Evolutionary conservation across 2,888 invertebrate genomes (phyloP).

Genomic region (Tridacna gigas): DNA sequence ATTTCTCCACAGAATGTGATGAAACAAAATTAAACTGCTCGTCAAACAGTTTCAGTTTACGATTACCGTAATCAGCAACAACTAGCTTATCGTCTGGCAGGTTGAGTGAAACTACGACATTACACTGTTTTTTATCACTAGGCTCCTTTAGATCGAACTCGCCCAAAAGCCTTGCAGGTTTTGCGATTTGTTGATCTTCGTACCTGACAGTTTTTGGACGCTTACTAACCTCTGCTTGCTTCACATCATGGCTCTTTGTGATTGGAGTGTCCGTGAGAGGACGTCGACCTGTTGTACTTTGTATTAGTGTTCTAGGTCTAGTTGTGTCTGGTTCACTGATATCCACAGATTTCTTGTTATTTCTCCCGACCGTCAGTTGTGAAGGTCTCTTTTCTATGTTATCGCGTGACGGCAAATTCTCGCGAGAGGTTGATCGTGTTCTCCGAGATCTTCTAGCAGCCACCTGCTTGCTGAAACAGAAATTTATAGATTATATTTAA

Average conservation of each 20-base stretch:
- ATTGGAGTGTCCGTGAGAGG: slow-evolving; percentile 7
- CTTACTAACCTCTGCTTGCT: not conserved
- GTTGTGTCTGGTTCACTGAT: not conserved
- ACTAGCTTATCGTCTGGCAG: slow-evolving; percentile 37
- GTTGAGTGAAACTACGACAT: slow-evolving; percentile 39
- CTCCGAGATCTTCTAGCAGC: not conserved
- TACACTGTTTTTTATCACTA: slow-evolving; percentile 32
- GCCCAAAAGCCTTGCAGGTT: slow-evolving; percentile 37
- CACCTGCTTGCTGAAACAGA: not conserved
- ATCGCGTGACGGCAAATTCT: not conserved
- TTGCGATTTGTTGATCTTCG: slow-evolving; percentile 33
- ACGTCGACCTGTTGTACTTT: slow-evolving; percentile 38
- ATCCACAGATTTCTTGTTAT: not conserved
- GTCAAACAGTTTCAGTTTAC: slow-evolving; percentile 49
- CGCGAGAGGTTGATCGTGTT: not conserved
- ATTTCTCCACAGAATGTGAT: slow-evolving; percentile 30
- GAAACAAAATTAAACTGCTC: slow-evolving; percentile 23
- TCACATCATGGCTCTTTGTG: not conserved
- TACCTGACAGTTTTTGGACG: slow-evolving; percentile 37
- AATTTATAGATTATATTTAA: too few relatives aligned
- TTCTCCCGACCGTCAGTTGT: not conserved
- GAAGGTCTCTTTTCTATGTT: not conserved
- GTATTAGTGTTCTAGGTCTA: slow-evolving; percentile 38
- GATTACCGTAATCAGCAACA: slow-evolving; percentile 42
- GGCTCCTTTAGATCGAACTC: slow-evolving; percentile 34